phyloP scores from a whole-genome alignment of 2,888 invertebrate species.

The Bellardia bayeri region DNA sequence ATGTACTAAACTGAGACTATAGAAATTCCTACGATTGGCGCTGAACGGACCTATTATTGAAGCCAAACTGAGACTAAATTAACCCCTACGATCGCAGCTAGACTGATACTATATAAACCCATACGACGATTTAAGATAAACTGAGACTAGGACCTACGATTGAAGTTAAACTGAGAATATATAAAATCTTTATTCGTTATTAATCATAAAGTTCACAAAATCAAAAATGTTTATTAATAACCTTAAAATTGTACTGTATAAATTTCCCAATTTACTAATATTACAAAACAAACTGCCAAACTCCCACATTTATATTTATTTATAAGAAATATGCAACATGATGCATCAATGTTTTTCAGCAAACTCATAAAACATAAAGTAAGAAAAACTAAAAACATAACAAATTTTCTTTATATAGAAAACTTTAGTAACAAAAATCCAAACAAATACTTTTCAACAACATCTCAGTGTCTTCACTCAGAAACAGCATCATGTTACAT shows the following conservation, averaged over 20 bases:
- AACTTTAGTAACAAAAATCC: background rate
- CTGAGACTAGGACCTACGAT: too few relatives aligned
- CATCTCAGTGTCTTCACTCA: constrained; percentile 13
- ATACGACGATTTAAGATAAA: too few relatives aligned
- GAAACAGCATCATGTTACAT: constrained; percentile 50
- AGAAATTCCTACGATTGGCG: too few relatives aligned
- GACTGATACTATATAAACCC: too few relatives aligned
- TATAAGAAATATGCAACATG: constrained; percentile 44
- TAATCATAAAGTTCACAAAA: too few relatives aligned
- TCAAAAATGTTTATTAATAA: background rate
- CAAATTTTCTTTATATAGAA: constrained; percentile 13
- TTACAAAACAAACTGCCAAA: constrained; percentile 24
- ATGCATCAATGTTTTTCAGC: constrained; percentile 46
- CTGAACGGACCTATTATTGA: too few relatives aligned
- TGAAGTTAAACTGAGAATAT: too few relatives aligned
- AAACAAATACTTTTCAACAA: constrained; percentile 20
- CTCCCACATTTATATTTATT: constrained; percentile 29
- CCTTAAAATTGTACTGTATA: background rate
- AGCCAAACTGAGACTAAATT: too few relatives aligned
- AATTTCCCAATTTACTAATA: background rate
- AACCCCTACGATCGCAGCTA: too few relatives aligned
- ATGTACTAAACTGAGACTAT: too few relatives aligned
- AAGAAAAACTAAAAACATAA: constrained; percentile 23
- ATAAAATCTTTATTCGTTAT: too few relatives aligned
- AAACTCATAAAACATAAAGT: constrained; percentile 32